Evolutionary conservation across 30 jellyfish, hydroid and myxozoan genomes (phyloP).

Genomic region (Nemopilema nomurai): DNA sequence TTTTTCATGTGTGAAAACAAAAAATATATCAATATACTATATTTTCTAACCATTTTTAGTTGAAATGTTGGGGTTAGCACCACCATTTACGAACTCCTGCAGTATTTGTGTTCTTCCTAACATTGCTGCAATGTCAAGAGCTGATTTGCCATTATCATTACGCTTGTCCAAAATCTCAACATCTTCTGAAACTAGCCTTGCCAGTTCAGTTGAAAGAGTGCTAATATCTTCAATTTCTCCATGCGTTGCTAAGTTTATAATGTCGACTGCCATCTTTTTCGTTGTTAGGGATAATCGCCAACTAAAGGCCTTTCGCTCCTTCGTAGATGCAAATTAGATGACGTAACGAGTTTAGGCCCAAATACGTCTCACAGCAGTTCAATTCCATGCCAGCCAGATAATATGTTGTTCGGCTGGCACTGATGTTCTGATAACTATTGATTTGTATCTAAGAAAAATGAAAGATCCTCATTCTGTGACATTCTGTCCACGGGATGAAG

Average conservation of each 20-base stretch:
- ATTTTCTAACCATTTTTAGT: slow-evolving; percentile 20
- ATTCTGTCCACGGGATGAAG: not conserved
- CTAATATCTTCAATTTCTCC: slow-evolving; percentile 29
- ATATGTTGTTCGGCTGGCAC: not conserved
- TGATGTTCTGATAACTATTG: too few species aligned
- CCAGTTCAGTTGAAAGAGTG: slow-evolving; percentile 6
- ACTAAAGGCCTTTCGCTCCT: not conserved
- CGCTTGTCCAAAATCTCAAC: slow-evolving; percentile 30
- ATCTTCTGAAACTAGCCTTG: slow-evolving; percentile 13
- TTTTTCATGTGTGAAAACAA: not conserved
- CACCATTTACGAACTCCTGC: slow-evolving; percentile 40
- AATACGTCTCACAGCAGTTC: not conserved
- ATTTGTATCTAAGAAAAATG: not conserved
- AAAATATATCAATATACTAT: too few species aligned
- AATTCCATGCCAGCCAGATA: not conserved
- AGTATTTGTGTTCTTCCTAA: slow-evolving; percentile 47
- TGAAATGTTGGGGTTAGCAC: slow-evolving; percentile 17
- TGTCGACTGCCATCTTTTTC: slow-evolving; percentile 61
- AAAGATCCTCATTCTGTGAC: not conserved
- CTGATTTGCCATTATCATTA: slow-evolving; percentile 54
- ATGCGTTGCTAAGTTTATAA: slow-evolving; percentile 59
- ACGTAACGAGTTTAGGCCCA: not conserved
- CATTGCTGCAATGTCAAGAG: slow-evolving; percentile 58
- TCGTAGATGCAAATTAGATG: not conserved
- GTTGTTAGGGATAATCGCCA: not conserved